Percentiles rank a stretch among this genome's conserved stretches.
phyloP scores from a whole-genome alignment of 2,797 vertebrate species.

The Acipenser oxyrinchus region DNA sequence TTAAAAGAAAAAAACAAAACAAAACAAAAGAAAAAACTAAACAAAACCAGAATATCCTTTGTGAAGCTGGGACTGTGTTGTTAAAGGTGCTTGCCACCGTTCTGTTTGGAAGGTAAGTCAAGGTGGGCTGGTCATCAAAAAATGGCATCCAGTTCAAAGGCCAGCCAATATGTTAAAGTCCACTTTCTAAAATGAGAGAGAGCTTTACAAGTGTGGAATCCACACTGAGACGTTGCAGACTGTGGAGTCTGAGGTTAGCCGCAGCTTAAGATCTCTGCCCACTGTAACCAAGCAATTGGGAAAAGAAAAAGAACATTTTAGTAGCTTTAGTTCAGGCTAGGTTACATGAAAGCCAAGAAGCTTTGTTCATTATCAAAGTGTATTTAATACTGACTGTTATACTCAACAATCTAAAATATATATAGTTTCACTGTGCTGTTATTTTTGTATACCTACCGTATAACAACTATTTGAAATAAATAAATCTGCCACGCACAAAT shows the following conservation, averaged over 20 bases:
- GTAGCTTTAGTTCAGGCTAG: slow-evolving; percentile 12
- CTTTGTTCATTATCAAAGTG: slow-evolving; percentile 6
- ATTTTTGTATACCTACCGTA: too few relatives aligned
- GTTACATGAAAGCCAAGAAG: background rate
- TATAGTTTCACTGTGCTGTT: too few relatives aligned
- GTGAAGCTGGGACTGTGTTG: background rate
- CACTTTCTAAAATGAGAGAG: background rate
- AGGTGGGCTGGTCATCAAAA: slow-evolving; percentile 13
- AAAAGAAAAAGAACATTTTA: slow-evolving; percentile 31
- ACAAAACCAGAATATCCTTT: too few relatives aligned
- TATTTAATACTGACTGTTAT: too few relatives aligned
- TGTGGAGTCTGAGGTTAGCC: slow-evolving; percentile 17
- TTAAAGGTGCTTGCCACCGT: background rate
- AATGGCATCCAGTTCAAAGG: background rate
- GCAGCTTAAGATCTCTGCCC: slow-evolving; percentile 18
- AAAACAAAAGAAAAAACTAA: too few relatives aligned
- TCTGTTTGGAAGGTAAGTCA: slow-evolving; percentile 8
- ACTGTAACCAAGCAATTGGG: slow-evolving; percentile 20
- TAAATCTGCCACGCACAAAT: too few relatives aligned
- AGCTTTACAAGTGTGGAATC: background rate
- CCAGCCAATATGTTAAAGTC: background rate
- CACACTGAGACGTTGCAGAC: background rate
- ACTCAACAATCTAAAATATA: too few relatives aligned
- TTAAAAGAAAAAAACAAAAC: too few relatives aligned
- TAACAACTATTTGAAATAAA: too few relatives aligned